Evolutionary conservation across 2,888 invertebrate species (phyloP).

Genomic region (Calliphora vomitoria): DNA sequence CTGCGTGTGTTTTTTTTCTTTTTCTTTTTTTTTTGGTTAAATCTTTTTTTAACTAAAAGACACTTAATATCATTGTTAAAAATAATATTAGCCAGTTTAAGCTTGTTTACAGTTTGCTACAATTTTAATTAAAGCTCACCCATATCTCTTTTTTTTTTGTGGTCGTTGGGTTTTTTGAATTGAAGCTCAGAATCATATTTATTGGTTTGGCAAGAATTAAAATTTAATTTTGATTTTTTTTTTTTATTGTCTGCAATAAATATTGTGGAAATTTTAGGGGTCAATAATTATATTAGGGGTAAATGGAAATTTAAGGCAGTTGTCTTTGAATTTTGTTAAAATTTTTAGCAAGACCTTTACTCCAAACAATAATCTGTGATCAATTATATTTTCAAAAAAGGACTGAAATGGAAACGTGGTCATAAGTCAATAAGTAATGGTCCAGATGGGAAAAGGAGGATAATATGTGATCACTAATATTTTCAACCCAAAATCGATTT

Average conservation of each 20-base stretch:
- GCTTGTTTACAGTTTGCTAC: slow-evolving; percentile 31
- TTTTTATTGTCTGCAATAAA: background rate
- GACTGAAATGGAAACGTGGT: too few species aligned
- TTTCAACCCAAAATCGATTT: too few species aligned
- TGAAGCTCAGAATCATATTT: slow-evolving; percentile 5
- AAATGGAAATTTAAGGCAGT: background rate
- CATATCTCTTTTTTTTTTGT: background rate
- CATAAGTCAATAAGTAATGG: too few species aligned
- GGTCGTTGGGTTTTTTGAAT: background rate
- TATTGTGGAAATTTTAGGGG: background rate
- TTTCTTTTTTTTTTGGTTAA: background rate
- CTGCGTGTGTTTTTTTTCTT: too few species aligned
- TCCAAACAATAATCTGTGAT: too few species aligned
- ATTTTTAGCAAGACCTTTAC: too few species aligned
- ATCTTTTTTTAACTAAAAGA: background rate
- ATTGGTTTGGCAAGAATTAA: background rate
- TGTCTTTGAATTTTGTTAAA: background rate
- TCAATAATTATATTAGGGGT: slow-evolving; percentile 13
- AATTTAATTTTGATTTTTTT: background rate
- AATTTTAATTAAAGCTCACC: slow-evolving; percentile 54
- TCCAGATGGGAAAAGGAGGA: too few species aligned
- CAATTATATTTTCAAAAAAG: too few species aligned
- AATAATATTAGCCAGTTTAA: background rate
- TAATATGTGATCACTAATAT: too few species aligned
- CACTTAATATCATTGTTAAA: slow-evolving; percentile 5